Base-by-base conservation (phyloP, 2,888 invertebrate genomes). In the Steinernema carpocapsae region DNA sequence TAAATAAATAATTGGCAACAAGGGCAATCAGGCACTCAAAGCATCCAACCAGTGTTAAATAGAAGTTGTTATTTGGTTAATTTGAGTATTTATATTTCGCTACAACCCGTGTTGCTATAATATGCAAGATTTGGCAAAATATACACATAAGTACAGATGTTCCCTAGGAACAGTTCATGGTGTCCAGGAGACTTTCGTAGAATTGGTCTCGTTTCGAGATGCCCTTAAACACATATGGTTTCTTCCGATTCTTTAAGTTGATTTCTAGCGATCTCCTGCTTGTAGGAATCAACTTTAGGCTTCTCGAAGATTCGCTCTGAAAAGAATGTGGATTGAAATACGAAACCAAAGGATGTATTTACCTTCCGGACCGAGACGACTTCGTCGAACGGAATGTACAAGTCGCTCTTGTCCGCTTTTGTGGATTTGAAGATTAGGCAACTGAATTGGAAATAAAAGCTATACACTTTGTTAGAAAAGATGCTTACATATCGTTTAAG, bases 221-320 rank as follows among this genome's bases (percentile, higher is more conserved):
- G 46, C 84, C 83, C 29, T 81, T 77, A 73, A 84, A 82, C 45
- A 80, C 81, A n/a, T 83, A 72, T 29, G 84, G 80, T 74, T 83
- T 84, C 19, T 79, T 75, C 48, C 79, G 76, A 71, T 42, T 70
- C n/a, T 46, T 45, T 52, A 85, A 43, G 29, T 72, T 52, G 32
- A 85, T 72, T 32, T 85, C 85, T 26, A 85, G 75, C 48, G 80
- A 77, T 77, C 85, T 85, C 26, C 84, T 76, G 17, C 81, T 79
- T 37, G 81, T 82, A 17, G 84, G 79, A 45, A 82, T 76, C 17
- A 82, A 73, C 0, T 79, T 77, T 71, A 84, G 72, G 14, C 80
- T 76, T 14, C 79, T 78, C 0, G 83, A 77, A n/a, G 81, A 74
- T 70, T 78, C 78, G 0, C 17, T 0, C 43, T n/a, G 46, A 70